Evolutionary conservation across 2,113 vertebrate genomes (phyloP), one percentile per base, ranked within the genome.

Genomic region (Potamarius usumacintae): DNA sequence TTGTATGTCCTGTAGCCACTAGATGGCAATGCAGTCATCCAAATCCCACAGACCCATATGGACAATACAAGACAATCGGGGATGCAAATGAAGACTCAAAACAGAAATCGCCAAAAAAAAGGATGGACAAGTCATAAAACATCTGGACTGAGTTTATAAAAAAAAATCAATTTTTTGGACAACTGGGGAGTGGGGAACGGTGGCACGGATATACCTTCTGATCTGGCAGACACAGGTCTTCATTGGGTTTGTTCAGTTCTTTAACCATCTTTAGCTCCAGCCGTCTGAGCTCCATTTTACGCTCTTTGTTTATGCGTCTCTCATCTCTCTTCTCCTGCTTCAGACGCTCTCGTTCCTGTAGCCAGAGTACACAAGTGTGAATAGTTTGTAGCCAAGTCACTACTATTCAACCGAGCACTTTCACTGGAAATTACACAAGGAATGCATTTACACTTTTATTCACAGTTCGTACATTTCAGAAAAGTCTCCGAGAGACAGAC

Each of bases 191-290:
- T 62, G n/a, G 34, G 10, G 25, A 27, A 27, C 18, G 7, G 22
- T 22, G 7, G 52, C 52, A 72, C 30, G 48, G n/a, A 25, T 42
- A 65, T 76, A 99, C 98, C 96, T 98, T 97, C 89, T 98, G 98
- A 94, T 99, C 97, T 87, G 95, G 94, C 94, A 99, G 96, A 91
- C 97, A 98, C 97, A 99, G 96, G 93, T 99, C 98, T 95, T 99
- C 98, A 48, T 96, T 99, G 83, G 97, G 97, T 89, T 98, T 98
- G 95, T 97, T 99, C 55, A 99, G 93, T 91, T 99, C 97, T 89
- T 97, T 98, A 63, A 96, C 98, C 92, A 98, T 98, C 94, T 98
- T 96, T 91, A 98, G 92, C 91, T 98, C 97, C 92, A 98, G 85
- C 89, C 97, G 95, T 71, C 96, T 94, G 76, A 98, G 96, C 90